These are phyloP conservation scores for Ericerus pela DNA, from an alignment of 1,140 invertebrate species.

Conservation along the genomic window DNA sequence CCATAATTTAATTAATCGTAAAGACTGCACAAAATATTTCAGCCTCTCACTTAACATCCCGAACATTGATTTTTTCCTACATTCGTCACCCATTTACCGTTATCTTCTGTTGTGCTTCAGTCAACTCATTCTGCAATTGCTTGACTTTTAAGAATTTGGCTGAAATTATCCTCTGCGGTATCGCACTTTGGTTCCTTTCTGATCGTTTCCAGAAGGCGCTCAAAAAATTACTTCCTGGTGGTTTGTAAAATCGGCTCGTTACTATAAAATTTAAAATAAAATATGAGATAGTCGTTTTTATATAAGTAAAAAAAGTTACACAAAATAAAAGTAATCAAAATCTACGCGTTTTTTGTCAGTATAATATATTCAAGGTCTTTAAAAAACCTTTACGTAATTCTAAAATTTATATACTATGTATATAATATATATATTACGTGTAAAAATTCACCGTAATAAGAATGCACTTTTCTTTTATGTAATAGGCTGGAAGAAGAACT, in stretches of 20 bases:
- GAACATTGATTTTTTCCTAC: too few species aligned
- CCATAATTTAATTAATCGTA: too few species aligned
- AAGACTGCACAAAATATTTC: too few species aligned
- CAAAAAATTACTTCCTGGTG: not conserved
- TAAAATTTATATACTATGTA: not conserved
- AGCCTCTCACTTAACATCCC: too few species aligned
- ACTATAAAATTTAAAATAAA: too few species aligned
- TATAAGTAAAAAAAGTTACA: too few species aligned
- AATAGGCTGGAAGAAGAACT: conserved; percentile 5
- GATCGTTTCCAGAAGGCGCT: not conserved
- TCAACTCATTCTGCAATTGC: conserved; percentile 59
- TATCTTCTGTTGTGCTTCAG: conserved; percentile 46
- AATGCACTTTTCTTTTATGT: conserved; percentile 5
- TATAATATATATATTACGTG: not conserved
- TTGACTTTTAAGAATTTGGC: conserved; percentile 57
- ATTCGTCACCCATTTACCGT: too few species aligned
- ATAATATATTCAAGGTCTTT: too few species aligned
- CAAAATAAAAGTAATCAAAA: too few species aligned
- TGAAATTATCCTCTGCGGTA: conserved; percentile 53
- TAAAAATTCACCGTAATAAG: conserved; percentile 2
- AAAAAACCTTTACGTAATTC: too few species aligned
- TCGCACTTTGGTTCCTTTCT: conserved; percentile 28
- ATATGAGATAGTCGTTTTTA: too few species aligned
- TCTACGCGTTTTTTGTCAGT: too few species aligned
- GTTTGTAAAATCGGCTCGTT: not conserved